These are phyloP conservation scores for Philotrypesis tridentata DNA, from an alignment of 1,140 invertebrate species.

Conservation along the genomic window DNA sequence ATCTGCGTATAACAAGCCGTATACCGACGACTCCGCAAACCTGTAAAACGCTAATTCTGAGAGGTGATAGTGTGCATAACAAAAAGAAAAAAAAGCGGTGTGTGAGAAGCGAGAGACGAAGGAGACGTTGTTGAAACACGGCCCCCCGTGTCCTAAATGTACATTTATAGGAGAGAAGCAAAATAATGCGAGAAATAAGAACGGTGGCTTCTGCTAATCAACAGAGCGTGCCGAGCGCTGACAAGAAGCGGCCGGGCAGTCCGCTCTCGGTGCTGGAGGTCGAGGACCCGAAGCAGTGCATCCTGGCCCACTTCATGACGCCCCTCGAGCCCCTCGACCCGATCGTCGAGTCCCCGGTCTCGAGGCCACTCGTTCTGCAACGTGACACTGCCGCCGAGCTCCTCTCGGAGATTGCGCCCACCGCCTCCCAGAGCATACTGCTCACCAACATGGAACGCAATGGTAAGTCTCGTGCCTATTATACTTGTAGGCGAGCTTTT, in stretches of 20 bases:
- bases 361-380: constrained; percentile 85
- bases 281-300: constrained; percentile 89
- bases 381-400: constrained; percentile 84
- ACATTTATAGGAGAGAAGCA: background rate
- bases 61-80: no score
- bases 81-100: no score
- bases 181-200: background rate
- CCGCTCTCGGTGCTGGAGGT: constrained; percentile 87
- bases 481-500: no score
- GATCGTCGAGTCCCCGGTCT: constrained; percentile 85
- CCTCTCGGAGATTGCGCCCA: constrained; percentile 83
- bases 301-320: constrained; percentile 91
- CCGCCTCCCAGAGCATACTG: constrained; percentile 82
- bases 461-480: no score
- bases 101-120: no score
- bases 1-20: no score
- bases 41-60: no score
- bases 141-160: background rate
- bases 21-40: no score
- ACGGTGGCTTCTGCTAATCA: constrained; percentile 36
- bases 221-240: constrained; percentile 72
- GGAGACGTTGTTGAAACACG: background rate
- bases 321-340: constrained; percentile 88
- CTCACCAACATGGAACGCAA: constrained; percentile 91
- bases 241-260: constrained; percentile 77